Conservation (phyloP, 2,888 invertebrate genomes). For the Habrosyne pyritoides region DNA sequence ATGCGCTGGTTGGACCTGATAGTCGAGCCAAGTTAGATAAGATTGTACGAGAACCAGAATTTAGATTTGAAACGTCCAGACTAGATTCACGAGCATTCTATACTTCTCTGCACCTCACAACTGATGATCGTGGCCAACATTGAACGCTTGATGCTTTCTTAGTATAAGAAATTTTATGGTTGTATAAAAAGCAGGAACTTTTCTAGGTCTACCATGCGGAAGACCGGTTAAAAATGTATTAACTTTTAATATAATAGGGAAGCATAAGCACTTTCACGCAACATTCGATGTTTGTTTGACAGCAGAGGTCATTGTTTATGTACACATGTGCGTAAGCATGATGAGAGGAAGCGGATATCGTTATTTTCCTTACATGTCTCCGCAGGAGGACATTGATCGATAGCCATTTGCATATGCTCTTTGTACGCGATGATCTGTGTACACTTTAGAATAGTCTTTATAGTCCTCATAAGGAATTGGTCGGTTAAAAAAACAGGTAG, state of each 20-base stretch:
- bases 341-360: conserved; percentile 58
- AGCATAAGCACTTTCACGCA: conserved; percentile 16
- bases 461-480: not conserved
- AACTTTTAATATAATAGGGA: conserved; percentile 19
- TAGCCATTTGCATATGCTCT: conserved; percentile 40
- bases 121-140: not conserved
- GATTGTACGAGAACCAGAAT: not conserved
- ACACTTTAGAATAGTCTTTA: conserved; percentile 12
- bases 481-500: conserved; percentile 1
- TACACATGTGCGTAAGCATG: conserved; percentile 6
- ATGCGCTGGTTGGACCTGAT: not conserved
- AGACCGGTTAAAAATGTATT: not conserved
- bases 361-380: conserved; percentile 43
- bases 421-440: conserved; percentile 12
- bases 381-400: conserved; percentile 49
- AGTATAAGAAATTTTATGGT: not conserved
- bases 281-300: conserved; percentile 40
- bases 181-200: not conserved
- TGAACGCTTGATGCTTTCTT: not conserved
- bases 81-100: not conserved
- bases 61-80: not conserved
- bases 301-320: conserved; percentile 38
- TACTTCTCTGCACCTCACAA: not conserved
- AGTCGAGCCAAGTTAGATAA: not conserved
- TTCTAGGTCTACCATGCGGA: not conserved